Evolutionary conservation across 2,797 vertebrate genomes (phyloP).

Genomic region (Labroides dimidiatus): DNA sequence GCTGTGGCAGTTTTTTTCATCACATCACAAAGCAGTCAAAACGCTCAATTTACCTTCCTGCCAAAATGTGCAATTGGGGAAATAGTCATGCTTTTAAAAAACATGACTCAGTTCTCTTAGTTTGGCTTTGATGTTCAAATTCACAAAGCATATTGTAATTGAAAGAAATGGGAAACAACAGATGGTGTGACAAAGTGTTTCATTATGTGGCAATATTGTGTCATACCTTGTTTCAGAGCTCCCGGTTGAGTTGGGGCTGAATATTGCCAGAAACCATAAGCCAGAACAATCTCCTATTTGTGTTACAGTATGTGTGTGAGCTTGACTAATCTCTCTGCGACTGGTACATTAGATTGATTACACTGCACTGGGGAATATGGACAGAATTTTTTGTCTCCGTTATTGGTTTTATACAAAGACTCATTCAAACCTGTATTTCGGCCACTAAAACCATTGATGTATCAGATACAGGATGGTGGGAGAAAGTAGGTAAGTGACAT

Average conservation of each 20-base stretch:
- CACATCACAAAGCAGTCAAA: conserved; percentile 23
- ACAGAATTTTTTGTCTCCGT: neutral
- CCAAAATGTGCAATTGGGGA: conserved; percentile 44
- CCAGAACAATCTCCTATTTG: conserved; percentile 35
- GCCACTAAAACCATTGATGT: neutral
- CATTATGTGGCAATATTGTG: conserved; percentile 55
- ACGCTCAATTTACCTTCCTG: conserved; percentile 3
- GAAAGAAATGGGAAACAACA: conserved; percentile 61
- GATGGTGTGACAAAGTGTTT: conserved; percentile 62
- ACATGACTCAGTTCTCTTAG: conserved; percentile 38
- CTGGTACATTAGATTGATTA: conserved; percentile 30
- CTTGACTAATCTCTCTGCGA: conserved; percentile 21
- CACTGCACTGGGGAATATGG: neutral
- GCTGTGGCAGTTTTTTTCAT: conserved; percentile 20
- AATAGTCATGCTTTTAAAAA: conserved; percentile 37
- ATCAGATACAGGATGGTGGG: neutral
- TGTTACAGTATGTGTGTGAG: conserved; percentile 9
- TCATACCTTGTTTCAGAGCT: conserved; percentile 58
- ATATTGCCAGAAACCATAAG: conserved; percentile 48
- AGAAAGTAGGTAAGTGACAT: neutral
- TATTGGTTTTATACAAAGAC: too few species aligned
- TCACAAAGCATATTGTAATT: conserved; percentile 53
- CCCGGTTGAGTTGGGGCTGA: conserved; percentile 39
- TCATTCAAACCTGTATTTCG: neutral
- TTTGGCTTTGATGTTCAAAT: conserved; percentile 59